Evolutionary conservation across 2,888 invertebrate genomes (phyloP).

Genomic region (Agrilus biguttatus): DNA sequence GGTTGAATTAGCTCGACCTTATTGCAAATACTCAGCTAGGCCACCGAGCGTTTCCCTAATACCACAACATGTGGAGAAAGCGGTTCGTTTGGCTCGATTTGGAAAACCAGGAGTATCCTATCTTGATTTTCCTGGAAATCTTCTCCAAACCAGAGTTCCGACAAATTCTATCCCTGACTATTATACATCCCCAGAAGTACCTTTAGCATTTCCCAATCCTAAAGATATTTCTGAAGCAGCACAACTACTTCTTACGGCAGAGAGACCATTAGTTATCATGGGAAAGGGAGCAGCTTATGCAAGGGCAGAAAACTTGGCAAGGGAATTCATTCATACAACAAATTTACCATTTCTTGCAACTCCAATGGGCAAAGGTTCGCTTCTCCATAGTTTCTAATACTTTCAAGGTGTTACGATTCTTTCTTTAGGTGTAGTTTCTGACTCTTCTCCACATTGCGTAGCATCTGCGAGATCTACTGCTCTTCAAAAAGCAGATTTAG

Average conservation of each 20-base stretch:
- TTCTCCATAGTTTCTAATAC: too few species aligned
- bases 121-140: slow-evolving; percentile 82
- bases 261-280: slow-evolving; percentile 75
- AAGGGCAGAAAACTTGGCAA: slow-evolving; percentile 57
- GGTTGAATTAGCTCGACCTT: slow-evolving; percentile 73
- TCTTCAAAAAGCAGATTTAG: slow-evolving; percentile 74
- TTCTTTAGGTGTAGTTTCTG: slow-evolving; percentile 46
- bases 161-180: slow-evolving; percentile 27
- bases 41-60: slow-evolving; percentile 72
- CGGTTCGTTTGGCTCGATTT: slow-evolving; percentile 65
- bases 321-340: slow-evolving; percentile 52
- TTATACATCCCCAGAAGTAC: slow-evolving; percentile 45
- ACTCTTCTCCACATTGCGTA: slow-evolving; percentile 58
- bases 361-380: slow-evolving; percentile 72
- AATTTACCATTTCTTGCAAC: slow-evolving; percentile 84
- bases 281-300: slow-evolving; percentile 63
- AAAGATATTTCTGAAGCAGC: slow-evolving; percentile 55
- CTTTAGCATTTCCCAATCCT: slow-evolving; percentile 55
- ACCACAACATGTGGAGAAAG: slow-evolving; percentile 84
- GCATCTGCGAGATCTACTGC: slow-evolving; percentile 69
- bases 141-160: slow-evolving; percentile 42
- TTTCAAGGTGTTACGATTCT: too few species aligned
- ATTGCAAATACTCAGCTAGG: slow-evolving; percentile 83
- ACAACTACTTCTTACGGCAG: slow-evolving; percentile 50
- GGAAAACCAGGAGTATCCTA: slow-evolving; percentile 86